Conservation (phyloP, 2,113 vertebrate species). For the Gymnorhina tibicen region DNA sequence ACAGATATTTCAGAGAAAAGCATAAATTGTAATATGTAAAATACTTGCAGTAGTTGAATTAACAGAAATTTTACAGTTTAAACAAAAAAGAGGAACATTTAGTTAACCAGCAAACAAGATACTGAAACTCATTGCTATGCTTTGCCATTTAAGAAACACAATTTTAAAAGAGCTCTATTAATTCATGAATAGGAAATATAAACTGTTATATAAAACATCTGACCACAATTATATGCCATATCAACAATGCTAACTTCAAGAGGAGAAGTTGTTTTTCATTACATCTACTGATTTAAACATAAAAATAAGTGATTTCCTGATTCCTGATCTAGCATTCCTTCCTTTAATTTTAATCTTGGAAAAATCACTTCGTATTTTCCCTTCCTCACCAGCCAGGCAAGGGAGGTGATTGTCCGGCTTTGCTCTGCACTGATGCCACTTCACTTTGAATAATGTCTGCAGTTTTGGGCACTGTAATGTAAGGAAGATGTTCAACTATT, state of each 20-base stretch:
- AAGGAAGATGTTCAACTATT: neutral
- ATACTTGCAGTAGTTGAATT: neutral
- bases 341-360: neutral
- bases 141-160: neutral
- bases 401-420: neutral
- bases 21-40: neutral
- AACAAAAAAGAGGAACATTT: neutral
- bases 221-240: neutral
- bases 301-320: neutral
- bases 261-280: neutral
- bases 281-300: neutral
- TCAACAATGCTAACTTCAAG: neutral
- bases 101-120: neutral
- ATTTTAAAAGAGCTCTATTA: neutral
- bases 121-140: neutral
- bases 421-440: too few species aligned
- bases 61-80: neutral
- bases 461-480: neutral
- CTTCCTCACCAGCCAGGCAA: accelerated
- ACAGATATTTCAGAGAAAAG: neutral
- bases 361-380: neutral
- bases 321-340: neutral
- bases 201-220: neutral
- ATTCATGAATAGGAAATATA: neutral
- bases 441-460: neutral